These are phyloP conservation scores for Coregonus clupeaformis DNA, from an alignment of 2,113 vertebrate genomes.

Conservation along the genomic window DNA sequence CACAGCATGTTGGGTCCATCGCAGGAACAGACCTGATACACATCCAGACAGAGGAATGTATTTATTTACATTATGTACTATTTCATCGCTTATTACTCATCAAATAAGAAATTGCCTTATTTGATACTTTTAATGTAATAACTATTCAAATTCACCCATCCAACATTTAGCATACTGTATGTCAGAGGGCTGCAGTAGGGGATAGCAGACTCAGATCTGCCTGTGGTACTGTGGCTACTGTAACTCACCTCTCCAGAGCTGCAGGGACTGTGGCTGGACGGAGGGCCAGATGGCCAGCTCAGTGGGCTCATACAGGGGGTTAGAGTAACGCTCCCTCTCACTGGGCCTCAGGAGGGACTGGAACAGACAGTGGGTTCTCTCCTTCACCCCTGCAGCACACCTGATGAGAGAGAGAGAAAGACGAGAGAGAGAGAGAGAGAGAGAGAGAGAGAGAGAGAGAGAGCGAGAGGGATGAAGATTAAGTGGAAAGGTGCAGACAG, in stretches of 20 bases:
- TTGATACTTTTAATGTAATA: too few relatives aligned
- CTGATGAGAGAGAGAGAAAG: slow-evolving; percentile 48
- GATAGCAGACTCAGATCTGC: not conserved
- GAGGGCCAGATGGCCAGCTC: slow-evolving; percentile 84
- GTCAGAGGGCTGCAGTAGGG: not conserved
- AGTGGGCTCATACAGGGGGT: slow-evolving; percentile 76
- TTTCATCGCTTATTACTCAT: not conserved
- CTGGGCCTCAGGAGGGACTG: slow-evolving; percentile 65
- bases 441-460: not conserved
- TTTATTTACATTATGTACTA: not conserved
- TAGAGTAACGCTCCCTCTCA: slow-evolving; percentile 63
- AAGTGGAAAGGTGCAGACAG: not conserved
- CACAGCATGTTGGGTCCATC: slow-evolving; percentile 71
- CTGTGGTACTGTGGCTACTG: too few relatives aligned
- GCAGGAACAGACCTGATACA: slow-evolving; percentile 80
- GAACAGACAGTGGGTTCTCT: slow-evolving; percentile 83
- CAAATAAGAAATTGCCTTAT: not conserved
- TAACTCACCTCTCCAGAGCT: slow-evolving; percentile 81
- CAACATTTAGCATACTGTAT: too few relatives aligned
- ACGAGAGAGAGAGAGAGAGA: not conserved
- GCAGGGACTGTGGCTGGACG: slow-evolving; percentile 82
- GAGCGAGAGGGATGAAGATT: not conserved
- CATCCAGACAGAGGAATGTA: not conserved
- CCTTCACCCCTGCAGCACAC: slow-evolving; percentile 74
- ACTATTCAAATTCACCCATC: too few relatives aligned